phyloP scores from a whole-genome alignment of 1,140 invertebrate species.

The Camponotus pennsylvanicus region DNA sequence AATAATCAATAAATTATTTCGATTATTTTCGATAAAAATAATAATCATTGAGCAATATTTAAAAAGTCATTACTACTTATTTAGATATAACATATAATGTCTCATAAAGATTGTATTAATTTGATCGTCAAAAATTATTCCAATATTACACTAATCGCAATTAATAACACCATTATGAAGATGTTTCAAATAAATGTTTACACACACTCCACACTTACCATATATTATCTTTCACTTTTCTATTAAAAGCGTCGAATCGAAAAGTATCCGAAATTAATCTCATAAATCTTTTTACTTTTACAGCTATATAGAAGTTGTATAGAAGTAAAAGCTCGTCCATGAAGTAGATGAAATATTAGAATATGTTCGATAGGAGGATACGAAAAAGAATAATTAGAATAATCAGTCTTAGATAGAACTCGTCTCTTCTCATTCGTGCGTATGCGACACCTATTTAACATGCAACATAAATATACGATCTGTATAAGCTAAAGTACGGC shows the following conservation, averaged over 20 bases:
- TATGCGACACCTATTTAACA: slow-evolving; percentile 5
- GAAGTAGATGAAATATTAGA: background rate
- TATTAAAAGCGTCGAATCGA: background rate
- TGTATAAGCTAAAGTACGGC: slow-evolving; percentile 16
- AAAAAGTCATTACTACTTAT: background rate
- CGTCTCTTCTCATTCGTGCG: background rate
- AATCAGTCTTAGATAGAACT: slow-evolving; percentile 39
- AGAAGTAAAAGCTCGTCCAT: background rate
- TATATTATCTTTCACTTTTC: background rate
- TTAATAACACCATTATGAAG: background rate
- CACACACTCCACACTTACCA: background rate
- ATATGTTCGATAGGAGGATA: background rate
- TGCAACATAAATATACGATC: slow-evolving; percentile 27
- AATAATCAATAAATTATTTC: background rate
- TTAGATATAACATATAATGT: background rate
- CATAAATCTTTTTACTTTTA: background rate
- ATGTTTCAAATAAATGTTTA: background rate
- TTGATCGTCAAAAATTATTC: background rate
- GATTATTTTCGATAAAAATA: background rate
- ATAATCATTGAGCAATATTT: background rate
- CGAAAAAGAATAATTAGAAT: slow-evolving; percentile 11
- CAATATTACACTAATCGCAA: background rate
- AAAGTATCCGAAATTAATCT: background rate
- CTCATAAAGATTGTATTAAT: background rate
- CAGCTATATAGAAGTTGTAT: too few species aligned